Conservation (phyloP, 2,797 vertebrate genomes). For the Sebastes variabilis region DNA sequence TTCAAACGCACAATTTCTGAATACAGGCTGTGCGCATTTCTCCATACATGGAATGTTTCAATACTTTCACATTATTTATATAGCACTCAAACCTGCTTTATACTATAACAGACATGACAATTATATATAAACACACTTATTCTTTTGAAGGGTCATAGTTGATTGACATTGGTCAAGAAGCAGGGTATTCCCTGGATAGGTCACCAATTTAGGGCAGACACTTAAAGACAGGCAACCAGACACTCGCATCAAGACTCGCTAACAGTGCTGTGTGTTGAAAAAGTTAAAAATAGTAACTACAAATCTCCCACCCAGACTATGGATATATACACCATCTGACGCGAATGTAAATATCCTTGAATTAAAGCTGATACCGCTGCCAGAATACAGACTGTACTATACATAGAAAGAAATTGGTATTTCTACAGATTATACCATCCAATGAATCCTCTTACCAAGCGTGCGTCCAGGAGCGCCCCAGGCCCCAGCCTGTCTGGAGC, state of each 20-base stretch:
- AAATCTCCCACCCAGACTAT: background rate
- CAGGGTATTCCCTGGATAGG: background rate
- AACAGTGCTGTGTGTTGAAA: background rate
- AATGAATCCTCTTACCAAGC: constrained; percentile 73
- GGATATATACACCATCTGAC: background rate
- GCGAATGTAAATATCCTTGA: background rate
- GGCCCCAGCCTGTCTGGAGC: constrained; percentile 79
- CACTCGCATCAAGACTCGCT: background rate
- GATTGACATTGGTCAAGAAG: background rate
- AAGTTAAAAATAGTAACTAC: background rate
- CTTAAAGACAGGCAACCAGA: background rate
- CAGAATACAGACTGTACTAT: background rate
- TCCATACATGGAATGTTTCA: too few species aligned
- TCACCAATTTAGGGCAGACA: background rate
- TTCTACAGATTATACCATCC: background rate
- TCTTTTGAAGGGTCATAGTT: background rate
- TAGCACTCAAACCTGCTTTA: too few species aligned
- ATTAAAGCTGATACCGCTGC: background rate
- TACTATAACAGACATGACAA: too few species aligned
- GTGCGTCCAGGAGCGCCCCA: constrained; percentile 80
- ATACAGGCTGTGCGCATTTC: too few species aligned
- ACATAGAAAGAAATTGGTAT: background rate
- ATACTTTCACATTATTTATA: too few species aligned
- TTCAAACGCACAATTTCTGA: too few species aligned
- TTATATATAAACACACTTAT: too few species aligned